A percentile compares a stretch with the other conserved stretches of the same genome.
These are phyloP conservation scores for Aplodontia rufa DNA, from an alignment of 2,113 vertebrate genomes.

Conservation along the genomic window DNA sequence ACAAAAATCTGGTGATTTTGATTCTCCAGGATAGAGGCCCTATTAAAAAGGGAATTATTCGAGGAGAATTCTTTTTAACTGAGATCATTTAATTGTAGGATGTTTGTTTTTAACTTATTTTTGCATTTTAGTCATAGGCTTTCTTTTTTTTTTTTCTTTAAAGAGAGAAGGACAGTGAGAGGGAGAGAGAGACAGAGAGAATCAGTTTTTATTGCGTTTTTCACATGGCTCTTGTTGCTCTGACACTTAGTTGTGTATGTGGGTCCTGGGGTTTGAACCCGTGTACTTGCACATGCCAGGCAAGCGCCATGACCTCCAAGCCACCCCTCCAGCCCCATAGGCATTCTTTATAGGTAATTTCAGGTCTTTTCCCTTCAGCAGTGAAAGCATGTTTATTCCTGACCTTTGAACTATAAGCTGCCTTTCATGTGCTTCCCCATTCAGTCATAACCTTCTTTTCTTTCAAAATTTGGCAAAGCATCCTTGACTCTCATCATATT, in stretches of 20 bases:
- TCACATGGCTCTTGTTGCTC: too few relatives aligned
- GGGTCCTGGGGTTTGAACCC: too few relatives aligned
- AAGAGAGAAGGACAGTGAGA: too few relatives aligned
- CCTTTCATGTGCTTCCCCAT: background rate
- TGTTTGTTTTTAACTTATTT: conserved; percentile 26
- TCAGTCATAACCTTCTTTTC: conserved; percentile 15
- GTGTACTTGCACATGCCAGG: too few relatives aligned
- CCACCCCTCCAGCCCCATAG: too few relatives aligned
- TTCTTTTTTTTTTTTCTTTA: too few relatives aligned
- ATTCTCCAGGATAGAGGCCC: background rate
- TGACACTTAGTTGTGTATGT: too few relatives aligned
- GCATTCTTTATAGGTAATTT: conserved; percentile 12
- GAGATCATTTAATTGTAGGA: background rate
- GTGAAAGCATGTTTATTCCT: background rate
- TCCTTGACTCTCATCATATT: conserved; percentile 8
- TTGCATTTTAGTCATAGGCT: background rate
- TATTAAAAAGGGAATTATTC: conserved; percentile 2
- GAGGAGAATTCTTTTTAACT: background rate
- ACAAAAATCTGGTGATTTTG: background rate
- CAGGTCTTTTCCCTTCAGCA: background rate
- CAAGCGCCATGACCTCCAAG: too few relatives aligned
- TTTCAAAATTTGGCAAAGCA: background rate
- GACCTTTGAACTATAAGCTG: background rate
- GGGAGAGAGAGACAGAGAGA: too few relatives aligned
- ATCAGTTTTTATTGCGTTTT: too few relatives aligned